Conservation (phyloP, 2,888 invertebrate species). For the Incurvaria masculella region DNA sequence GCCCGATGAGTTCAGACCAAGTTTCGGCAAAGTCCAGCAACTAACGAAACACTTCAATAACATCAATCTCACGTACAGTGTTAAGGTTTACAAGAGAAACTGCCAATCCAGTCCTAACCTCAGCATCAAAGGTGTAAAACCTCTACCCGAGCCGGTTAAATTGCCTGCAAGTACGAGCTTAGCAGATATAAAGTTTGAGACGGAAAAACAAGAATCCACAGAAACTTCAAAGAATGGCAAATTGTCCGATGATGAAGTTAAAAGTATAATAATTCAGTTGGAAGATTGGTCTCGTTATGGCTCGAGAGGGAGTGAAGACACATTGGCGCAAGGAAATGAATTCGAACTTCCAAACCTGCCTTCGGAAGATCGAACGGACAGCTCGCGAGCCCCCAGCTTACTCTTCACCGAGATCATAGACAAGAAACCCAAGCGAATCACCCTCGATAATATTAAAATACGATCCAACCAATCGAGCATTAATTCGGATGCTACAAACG, state of each 20-base stretch:
- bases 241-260: slow-evolving; percentile 44
- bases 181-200: slow-evolving; percentile 41
- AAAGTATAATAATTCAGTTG: slow-evolving; percentile 44
- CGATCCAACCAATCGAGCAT: slow-evolving; percentile 33
- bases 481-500: slow-evolving; percentile 26
- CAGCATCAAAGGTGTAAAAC: slow-evolving; percentile 25
- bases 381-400: slow-evolving; percentile 24
- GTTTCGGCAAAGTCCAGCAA: slow-evolving; percentile 67
- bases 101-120: slow-evolving; percentile 51
- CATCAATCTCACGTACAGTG: slow-evolving; percentile 43
- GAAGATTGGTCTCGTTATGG: slow-evolving; percentile 52
- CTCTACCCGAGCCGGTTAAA: slow-evolving; percentile 23
- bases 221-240: slow-evolving; percentile 28
- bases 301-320: slow-evolving; percentile 46
- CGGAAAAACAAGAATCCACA: slow-evolving; percentile 33
- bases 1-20: slow-evolving; percentile 65
- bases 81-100: slow-evolving; percentile 40
- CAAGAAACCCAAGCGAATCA: slow-evolving; percentile 47
- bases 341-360: slow-evolving; percentile 46
- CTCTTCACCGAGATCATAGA: slow-evolving; percentile 52
- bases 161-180: slow-evolving; percentile 40
- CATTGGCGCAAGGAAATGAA: slow-evolving; percentile 45
- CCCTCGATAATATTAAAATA: slow-evolving; percentile 39
- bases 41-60: slow-evolving; percentile 66
- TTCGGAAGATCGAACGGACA: slow-evolving; percentile 36